Percentiles rank a stretch among this genome's conserved stretches.
These are phyloP conservation scores for Leucoma salicis DNA, from an alignment of 2,888 invertebrate species.

Conservation along the genomic window DNA sequence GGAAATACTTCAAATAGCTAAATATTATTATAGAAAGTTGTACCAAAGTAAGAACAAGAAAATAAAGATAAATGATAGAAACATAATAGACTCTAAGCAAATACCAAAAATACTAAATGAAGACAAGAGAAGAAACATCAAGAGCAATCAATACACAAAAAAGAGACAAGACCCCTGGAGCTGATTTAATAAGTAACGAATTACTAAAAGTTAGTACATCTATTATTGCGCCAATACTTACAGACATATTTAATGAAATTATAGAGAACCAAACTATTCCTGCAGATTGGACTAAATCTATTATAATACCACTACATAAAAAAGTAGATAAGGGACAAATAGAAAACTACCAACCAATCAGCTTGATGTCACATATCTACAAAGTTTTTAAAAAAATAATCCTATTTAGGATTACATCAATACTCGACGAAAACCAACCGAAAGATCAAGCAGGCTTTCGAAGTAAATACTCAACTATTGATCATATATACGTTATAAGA, in stretches of 20 bases:
- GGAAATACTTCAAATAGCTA: too few species aligned
- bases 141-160: too few species aligned
- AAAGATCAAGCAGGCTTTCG: too few species aligned
- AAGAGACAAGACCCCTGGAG: neutral
- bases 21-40: too few species aligned
- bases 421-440: too few species aligned
- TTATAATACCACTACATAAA: constrained; percentile 24
- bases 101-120: neutral
- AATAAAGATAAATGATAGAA: too few species aligned
- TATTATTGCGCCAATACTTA: neutral
- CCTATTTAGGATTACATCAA: too few species aligned
- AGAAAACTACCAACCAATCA: constrained; percentile 8
- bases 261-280: constrained; percentile 18
- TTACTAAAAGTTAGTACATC: neutral
- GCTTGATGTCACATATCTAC: constrained; percentile 22
- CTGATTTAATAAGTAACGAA: neutral
- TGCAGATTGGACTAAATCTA: constrained; percentile 21
- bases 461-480: too few species aligned
- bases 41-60: too few species aligned
- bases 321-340: constrained; percentile 26
- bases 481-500: too few species aligned
- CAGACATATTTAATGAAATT: constrained; percentile 20
- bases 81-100: neutral
- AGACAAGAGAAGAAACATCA: neutral
- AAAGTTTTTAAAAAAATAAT: too few species aligned